Base-by-base conservation (phyloP, 2,797 vertebrate species). In the Halcyon badia region DNA sequence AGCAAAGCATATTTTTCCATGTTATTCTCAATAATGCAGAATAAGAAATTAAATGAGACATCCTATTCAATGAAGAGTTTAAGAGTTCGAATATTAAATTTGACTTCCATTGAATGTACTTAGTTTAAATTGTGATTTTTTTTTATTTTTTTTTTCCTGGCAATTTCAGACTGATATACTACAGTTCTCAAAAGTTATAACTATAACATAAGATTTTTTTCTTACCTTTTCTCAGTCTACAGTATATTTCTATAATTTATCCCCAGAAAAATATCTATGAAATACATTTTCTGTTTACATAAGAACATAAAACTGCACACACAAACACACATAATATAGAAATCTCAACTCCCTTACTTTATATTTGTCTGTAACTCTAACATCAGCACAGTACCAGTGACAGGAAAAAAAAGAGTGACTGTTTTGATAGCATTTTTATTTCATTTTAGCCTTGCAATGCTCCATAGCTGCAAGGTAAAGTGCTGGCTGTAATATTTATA, bases 401-500 rank as follows among this genome's bases (percentile, higher is more conserved):
- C 11, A 72, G 42, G 66, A n/a, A 8, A 28, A 51, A 22, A 22
- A 46, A 22, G 46, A 3, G 21, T 70, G 25, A 79, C 81, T 61
- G 2, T 66, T 90, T 70, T 89, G 14, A 51, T 58, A 68, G 14
- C 7, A 26, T 81, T 93, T 91, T 80, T 8, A 46, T 93, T 96
- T 94, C 4, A 42, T 90, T 90, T 97, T 57, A 54, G 30, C 48
- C 66, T 95, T 88, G 60, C 69, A 91, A 96, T 96, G 70, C 37
- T 77, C 70, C 58, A 73, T 81, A 90, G 82, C 94, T 96, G 58
- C 66, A 80, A 97, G 87, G 77, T 94, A 87, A 96, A 96, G 24
- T 66, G n/a, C 19, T 94, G 52, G 9, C 73, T 95, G 35, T 91
- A 95, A 89, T 96, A 94, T 96, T 97, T 97, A 93, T 92, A 95